These are phyloP conservation scores for Peromyscus melanophrys DNA, from an alignment of 2,797 vertebrate species.

Conservation along the genomic window DNA sequence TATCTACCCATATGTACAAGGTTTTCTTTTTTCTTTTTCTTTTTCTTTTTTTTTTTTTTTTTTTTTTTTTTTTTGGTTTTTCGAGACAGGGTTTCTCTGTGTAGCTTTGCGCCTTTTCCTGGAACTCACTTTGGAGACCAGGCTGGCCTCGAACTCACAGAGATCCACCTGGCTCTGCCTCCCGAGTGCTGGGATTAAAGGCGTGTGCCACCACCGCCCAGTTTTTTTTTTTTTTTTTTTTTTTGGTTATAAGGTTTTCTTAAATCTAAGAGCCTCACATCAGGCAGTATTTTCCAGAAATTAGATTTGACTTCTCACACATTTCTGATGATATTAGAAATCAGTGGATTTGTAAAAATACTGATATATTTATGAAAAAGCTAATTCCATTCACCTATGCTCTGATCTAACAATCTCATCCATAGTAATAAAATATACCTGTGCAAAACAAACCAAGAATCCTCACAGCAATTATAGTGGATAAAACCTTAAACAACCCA, in stretches of 20 bases:
- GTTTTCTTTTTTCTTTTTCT: too few species aligned
- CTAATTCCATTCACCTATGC: background rate
- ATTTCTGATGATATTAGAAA: background rate
- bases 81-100: too few species aligned
- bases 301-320: background rate
- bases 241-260: background rate
- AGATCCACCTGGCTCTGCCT: too few species aligned
- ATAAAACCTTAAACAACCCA: background rate
- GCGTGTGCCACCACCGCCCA: too few species aligned
- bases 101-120: too few species aligned
- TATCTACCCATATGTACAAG: background rate
- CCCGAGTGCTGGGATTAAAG: too few species aligned
- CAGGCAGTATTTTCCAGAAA: background rate
- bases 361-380: background rate
- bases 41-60: too few species aligned
- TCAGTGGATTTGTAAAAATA: background rate
- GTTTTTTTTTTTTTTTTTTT: too few species aligned
- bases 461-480: background rate
- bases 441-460: background rate
- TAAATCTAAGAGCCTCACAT: background rate
- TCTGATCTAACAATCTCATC: background rate
- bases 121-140: too few species aligned
- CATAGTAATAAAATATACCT: background rate
- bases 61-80: too few species aligned
- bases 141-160: too few species aligned